Evolutionary conservation across 2,113 vertebrate genomes (phyloP), one percentile per base, ranked within the genome.

Genomic region (Herpailurus yagouaroundi): DNA sequence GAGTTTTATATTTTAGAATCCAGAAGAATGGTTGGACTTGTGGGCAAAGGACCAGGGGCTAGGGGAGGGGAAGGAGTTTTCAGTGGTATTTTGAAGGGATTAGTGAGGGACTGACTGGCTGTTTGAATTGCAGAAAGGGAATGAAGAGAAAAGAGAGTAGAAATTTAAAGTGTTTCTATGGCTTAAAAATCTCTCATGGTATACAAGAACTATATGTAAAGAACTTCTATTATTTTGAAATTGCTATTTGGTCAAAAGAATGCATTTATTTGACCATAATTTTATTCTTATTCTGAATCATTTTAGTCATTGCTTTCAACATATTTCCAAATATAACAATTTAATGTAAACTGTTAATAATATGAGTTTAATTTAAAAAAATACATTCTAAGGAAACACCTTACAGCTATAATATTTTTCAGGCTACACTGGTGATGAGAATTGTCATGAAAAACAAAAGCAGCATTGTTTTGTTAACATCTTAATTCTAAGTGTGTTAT

Each of bases 401-500:
- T 41, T 81, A 84, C 27, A 15, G 0, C 1, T 68, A 48, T 9
- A 87, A 5, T 82, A 63, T 45, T 50, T 41, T 71, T 50, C 29
- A 60, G 69, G 81, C 7, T 52, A 18, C 38, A 27, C 5, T 81
- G 64, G 2, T 83, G 3, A 33, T 94, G 36, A 71, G 5, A 86
- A 45, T 9, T 3, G 0, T 52, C 29, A 86, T 57, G 12, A 68
- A 15, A 81, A 96, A 48, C 15, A 89, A 83, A 89, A 60, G n/a
- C 25, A 88, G 12, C 55, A 18, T 55, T 38, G 2, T 94, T 38
- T 96, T 97, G 55, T 88, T 48, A 50, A 31, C 45, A 31, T 77
- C 4, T 52, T 93, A 12, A 25, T 6, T 57, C 0, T 83, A 18
- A 6, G 11, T 4, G 31, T 81, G 0, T 3, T 60, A 0, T n/a